Percentiles rank a stretch among this genome's conserved stretches.
These are phyloP conservation scores for Ctenomys sociabilis DNA, from an alignment of 2,113 vertebrate species.

Conservation along the genomic window DNA sequence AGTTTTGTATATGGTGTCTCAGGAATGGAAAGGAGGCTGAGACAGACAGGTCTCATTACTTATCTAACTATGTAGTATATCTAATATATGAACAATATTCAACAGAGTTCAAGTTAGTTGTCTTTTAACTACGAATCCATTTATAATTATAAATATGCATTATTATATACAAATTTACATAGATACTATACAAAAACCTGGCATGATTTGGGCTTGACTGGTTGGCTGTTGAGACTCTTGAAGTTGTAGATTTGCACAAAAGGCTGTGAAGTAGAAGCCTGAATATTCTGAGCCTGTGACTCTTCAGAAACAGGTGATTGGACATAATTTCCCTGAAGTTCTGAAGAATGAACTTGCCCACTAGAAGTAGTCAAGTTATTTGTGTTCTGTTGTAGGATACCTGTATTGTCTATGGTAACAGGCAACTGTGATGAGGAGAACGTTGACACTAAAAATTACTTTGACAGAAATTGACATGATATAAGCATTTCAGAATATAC, in stretches of 20 bases:
- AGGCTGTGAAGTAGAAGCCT: constrained; percentile 93
- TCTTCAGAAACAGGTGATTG: constrained; percentile 92
- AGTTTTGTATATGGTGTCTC: too few species aligned
- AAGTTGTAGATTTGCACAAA: constrained; percentile 94
- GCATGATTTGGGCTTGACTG: constrained; percentile 94
- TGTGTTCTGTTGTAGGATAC: constrained; percentile 93
- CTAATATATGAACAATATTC: too few species aligned
- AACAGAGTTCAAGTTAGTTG: not conserved
- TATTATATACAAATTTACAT: not conserved
- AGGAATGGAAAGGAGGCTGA: not conserved
- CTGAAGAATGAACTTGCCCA: constrained; percentile 91
- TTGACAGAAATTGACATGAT: not conserved
- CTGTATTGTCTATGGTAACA: constrained; percentile 92
- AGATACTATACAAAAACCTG: constrained; percentile 80
- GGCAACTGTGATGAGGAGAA: constrained; percentile 94
- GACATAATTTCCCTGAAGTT: constrained; percentile 94
- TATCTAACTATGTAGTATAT: not conserved
- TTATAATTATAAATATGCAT: not conserved
- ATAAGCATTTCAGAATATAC: not conserved
- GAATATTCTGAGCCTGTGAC: constrained; percentile 93
- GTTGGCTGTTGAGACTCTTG: constrained; percentile 94
- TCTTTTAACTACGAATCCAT: not conserved
- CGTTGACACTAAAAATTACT: constrained; percentile 90
- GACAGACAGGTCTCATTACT: not conserved
- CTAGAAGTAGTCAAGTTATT: constrained; percentile 88